These are phyloP conservation scores for Syncerus caffer DNA, from an alignment of 2,797 vertebrate species.

Conservation along the genomic window DNA sequence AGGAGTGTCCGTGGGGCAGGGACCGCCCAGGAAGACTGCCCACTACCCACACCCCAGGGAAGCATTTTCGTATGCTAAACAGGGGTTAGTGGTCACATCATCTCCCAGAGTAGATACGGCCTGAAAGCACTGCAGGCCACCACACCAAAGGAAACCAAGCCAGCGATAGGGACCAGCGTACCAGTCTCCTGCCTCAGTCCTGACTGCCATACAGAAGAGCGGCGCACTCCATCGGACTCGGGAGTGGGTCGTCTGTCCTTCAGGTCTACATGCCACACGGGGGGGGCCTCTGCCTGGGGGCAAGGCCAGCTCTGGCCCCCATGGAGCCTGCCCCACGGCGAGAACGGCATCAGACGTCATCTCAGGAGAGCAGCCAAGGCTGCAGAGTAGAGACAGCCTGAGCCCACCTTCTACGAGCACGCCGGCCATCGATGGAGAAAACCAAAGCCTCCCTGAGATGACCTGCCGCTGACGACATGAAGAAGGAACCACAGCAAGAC, in stretches of 20 bases:
- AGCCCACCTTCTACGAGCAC: background rate
- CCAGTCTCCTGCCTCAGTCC: background rate
- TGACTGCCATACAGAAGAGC: background rate
- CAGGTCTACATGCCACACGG: rapidly evolving
- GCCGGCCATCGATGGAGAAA: rapidly evolving
- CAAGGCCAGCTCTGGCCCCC: background rate
- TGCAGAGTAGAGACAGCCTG: background rate
- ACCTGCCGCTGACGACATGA: rapidly evolving
- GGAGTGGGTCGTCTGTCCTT: rapidly evolving
- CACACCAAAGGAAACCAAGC: background rate
- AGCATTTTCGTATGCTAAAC: background rate
- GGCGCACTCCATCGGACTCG: rapidly evolving
- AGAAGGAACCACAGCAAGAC: background rate
- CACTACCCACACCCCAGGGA: background rate
- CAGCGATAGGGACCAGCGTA: background rate
- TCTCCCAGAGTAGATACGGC: background rate
- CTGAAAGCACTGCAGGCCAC: background rate
- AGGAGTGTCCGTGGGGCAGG: background rate
- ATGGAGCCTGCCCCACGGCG: rapidly evolving
- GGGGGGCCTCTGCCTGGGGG: background rate
- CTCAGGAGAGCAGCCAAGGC: no score
- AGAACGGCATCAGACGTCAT: background rate
- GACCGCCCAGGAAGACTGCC: background rate
- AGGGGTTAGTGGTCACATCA: background rate
- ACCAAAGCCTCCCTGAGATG: background rate